Percentiles rank a stretch among this genome's conserved stretches.
Conservation (phyloP, 1,140 invertebrate species). For the Plectrocnemia conspersa region DNA sequence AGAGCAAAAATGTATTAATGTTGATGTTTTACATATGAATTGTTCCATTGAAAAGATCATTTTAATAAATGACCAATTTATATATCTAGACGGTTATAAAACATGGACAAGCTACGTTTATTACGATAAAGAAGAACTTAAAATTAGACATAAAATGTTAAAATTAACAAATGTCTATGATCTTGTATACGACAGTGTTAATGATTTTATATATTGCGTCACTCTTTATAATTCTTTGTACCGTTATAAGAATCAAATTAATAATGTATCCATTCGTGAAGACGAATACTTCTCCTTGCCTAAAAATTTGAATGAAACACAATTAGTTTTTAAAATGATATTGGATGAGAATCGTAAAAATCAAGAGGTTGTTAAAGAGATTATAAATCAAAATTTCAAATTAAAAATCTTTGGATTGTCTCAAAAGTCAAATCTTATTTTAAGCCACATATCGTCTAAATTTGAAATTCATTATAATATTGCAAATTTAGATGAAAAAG, state of each 20-base stretch:
- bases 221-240: conserved; percentile 6
- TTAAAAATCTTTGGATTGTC: not conserved
- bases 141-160: not conserved
- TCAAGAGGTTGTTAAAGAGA: not conserved
- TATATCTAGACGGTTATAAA: too few species aligned
- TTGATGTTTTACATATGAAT: too few species aligned
- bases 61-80: too few species aligned
- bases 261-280: not conserved
- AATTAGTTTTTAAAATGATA: conserved; percentile 5
- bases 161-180: conserved; percentile 2
- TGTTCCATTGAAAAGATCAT: too few species aligned
- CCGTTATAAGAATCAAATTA: conserved; percentile 1
- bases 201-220: conserved; percentile 2
- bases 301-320: conserved; percentile 4
- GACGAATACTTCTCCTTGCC: not conserved
- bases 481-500: not conserved
- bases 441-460: not conserved
- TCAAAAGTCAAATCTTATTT: not conserved
- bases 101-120: too few species aligned
- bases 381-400: not conserved
- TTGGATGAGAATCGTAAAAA: conserved; percentile 3
- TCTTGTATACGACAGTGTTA: not conserved
- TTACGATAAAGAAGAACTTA: not conserved
- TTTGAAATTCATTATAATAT: not conserved
- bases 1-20: too few species aligned